Evolutionary conservation across 2,888 invertebrate species (phyloP).

Genomic region (Spisula solida): DNA sequence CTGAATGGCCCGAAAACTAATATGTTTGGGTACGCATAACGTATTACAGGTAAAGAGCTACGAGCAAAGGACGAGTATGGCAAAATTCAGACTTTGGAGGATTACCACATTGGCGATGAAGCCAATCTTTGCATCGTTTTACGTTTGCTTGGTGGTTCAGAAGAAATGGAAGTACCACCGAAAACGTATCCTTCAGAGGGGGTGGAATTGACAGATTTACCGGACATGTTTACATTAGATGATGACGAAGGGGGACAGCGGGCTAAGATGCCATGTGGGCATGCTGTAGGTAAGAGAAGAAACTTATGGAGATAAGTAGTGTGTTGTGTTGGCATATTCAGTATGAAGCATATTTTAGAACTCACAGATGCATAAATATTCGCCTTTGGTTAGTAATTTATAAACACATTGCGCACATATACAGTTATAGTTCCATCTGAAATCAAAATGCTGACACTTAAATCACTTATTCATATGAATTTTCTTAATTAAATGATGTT

Average conservation of each 20-base stretch:
- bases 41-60: conserved; percentile 50
- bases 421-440: too few species aligned
- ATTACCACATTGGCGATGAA: conserved; percentile 63
- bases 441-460: too few species aligned
- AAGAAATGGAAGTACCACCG: conserved; percentile 14
- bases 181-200: conserved; percentile 61
- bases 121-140: conserved; percentile 64
- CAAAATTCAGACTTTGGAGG: conserved; percentile 50
- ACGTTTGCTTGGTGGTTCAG: conserved; percentile 51
- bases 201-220: conserved; percentile 64
- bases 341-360: too few species aligned
- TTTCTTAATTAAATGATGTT: too few species aligned
- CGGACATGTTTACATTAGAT: conserved; percentile 75
- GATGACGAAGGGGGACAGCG: conserved; percentile 67
- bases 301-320: too few species aligned
- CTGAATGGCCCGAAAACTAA: too few species aligned
- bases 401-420: too few species aligned
- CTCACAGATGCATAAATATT: too few species aligned
- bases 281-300: conserved; percentile 58
- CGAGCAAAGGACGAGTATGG: conserved; percentile 45
- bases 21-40: not conserved
- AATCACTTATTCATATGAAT: too few species aligned
- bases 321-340: too few species aligned
- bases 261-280: conserved; percentile 75
- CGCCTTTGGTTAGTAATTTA: too few species aligned